phyloP scores from a whole-genome alignment of 2,888 invertebrate genomes.

The Melinaea menophilus region DNA sequence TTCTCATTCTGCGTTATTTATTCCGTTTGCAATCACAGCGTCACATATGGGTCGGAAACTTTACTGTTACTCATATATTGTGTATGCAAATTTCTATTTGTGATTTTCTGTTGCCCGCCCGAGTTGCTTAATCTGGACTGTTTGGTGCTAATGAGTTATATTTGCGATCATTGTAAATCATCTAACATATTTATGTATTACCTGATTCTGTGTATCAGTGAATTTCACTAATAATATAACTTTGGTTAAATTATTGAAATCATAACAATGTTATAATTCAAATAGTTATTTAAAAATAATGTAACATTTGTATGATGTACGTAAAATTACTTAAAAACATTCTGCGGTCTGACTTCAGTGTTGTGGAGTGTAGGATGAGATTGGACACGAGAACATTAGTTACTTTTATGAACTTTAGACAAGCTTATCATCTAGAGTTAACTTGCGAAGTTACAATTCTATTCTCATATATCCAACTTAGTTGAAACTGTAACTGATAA shows the following conservation, averaged over 20 bases:
- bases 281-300: no score
- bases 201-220: background rate
- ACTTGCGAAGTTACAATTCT: background rate
- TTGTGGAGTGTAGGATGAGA: no score
- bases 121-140: background rate
- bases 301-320: no score
- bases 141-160: background rate
- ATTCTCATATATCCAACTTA: slow-evolving; percentile 12
- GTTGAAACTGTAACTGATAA: background rate
- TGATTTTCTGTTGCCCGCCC: slow-evolving; percentile 34
- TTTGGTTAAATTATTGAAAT: no score
- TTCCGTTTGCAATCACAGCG: slow-evolving; percentile 38
- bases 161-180: background rate
- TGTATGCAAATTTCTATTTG: slow-evolving; percentile 41
- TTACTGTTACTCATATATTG: slow-evolving; percentile 35
- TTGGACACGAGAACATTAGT: slow-evolving; percentile 2
- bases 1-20: slow-evolving; percentile 33
- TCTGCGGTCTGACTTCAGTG: no score
- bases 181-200: no score
- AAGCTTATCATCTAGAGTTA: slow-evolving; percentile 10
- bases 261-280: no score
- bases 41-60: slow-evolving; percentile 36
- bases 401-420: slow-evolving; percentile 11
- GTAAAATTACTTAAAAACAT: no score
- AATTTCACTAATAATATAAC: no score